Evolutionary conservation across 2,113 vertebrate species (phyloP), one percentile per base, ranked within the genome.

Genomic region (Excalfactoria chinensis): DNA sequence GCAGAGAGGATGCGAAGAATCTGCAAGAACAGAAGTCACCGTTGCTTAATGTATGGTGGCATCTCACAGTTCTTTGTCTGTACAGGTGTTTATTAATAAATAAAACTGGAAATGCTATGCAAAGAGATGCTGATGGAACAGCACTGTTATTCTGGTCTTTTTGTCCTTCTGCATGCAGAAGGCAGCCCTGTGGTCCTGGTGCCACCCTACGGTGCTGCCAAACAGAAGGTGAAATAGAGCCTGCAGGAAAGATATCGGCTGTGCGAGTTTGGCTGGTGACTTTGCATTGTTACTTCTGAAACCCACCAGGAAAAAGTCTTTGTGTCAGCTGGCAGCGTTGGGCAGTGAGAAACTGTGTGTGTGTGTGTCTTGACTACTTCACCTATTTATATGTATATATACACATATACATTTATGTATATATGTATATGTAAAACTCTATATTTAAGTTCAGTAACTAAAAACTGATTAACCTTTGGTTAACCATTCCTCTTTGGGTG

Each of bases 121-220:
- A 55, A 5, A 40, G 41, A 40, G 41, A 5, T 17, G 46, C 62
- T 59, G 63, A 3, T 32, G 72, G 16, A 6, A 35, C 2, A 46
- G 25, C 8, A 18, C 8, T 35, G 25, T 18, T 35, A 19, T 11
- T 25, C 9, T 3, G 43, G 3, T 44, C 18, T 23, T 44, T 77
- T 3, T 0, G 2, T 30, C 7, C 41, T 28, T 5, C 2, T 48
- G 49, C 11, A 28, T 4, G 0, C 2, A 4, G 44, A 23, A 51
- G 51, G 28, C 7, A 18, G 23, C 17, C 7, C 17, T 20, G 12
- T 51, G 64, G 10, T 34, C 3, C 1, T 19, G 3, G 51, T 46
- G 43, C 25, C 6, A 3, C 43, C 48, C 11, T 26, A n/a, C 51
- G 21, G 23, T 32, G 19, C 5, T 59, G 70, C 51, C 6, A 4